These are phyloP conservation scores for Hydropotes inermis DNA, from an alignment of 2,113 vertebrate species.

Conservation along the genomic window DNA sequence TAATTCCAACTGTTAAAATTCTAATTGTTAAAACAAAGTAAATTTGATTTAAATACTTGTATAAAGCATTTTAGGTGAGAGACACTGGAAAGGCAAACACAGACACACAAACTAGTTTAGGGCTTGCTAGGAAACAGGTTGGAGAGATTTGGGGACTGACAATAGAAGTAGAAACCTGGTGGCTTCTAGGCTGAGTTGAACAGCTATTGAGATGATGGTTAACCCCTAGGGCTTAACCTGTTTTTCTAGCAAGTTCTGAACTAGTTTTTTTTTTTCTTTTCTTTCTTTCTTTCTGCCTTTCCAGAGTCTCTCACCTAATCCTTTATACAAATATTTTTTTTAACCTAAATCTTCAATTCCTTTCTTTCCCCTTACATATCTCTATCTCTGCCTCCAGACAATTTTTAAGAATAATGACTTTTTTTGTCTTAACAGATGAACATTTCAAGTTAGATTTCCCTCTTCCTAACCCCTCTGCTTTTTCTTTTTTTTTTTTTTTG, in stretches of 20 bases:
- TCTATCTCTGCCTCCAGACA: neutral
- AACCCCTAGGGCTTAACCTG: neutral
- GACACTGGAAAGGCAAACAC: neutral
- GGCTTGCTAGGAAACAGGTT: neutral
- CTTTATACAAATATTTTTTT: neutral
- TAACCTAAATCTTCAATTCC: neutral
- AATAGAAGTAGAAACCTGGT: neutral
- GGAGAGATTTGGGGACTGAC: neutral
- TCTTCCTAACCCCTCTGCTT: neutral
- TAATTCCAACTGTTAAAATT: neutral
- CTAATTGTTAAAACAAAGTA: neutral
- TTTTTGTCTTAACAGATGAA: neutral
- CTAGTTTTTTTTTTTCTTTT: neutral
- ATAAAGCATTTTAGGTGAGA: neutral
- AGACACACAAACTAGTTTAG: neutral
- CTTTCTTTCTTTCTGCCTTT: neutral
- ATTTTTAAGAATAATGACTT: constrained; percentile 14
- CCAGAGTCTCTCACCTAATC: neutral
- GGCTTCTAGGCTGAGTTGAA: neutral
- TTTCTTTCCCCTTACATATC: neutral
- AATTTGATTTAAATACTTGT: neutral
- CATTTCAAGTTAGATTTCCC: neutral
- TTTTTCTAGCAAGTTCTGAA: neutral
- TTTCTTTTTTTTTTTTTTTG: neutral
- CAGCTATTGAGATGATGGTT: neutral